Conservation (phyloP, 2,797 vertebrate genomes). For the Poeciliopsis infans region DNA sequence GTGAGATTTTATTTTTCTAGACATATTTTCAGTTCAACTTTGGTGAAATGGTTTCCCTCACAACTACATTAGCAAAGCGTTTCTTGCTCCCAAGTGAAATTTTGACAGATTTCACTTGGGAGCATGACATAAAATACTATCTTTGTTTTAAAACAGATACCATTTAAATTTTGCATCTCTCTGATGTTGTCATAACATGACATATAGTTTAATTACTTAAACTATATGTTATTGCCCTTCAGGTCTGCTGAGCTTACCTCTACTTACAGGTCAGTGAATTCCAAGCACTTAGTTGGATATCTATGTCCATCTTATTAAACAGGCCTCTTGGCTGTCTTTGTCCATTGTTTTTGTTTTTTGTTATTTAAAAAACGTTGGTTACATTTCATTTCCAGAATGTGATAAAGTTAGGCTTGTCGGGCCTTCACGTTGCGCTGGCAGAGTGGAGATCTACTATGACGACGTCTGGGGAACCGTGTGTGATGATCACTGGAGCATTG, state of each 20-base stretch:
- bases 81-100: neutral
- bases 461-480: slow-evolving; percentile 72
- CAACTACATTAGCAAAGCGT: too few relatives aligned
- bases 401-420: slow-evolving; percentile 47
- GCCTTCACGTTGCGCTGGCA: slow-evolving; percentile 62
- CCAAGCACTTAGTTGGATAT: neutral
- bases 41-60: neutral
- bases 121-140: neutral
- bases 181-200: neutral
- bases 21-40: neutral
- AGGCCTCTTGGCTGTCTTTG: neutral
- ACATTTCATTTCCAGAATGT: slow-evolving; percentile 56
- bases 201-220: neutral
- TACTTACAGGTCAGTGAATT: slow-evolving; percentile 61
- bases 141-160: neutral
- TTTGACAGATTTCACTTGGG: neutral
- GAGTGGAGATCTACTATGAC: slow-evolving; percentile 63
- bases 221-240: slow-evolving; percentile 15
- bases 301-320: neutral
- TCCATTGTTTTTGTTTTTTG: neutral
- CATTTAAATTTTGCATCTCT: neutral
- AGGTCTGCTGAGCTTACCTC: slow-evolving; percentile 64
- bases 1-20: slow-evolving; percentile 48
- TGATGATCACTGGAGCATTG: slow-evolving; percentile 60
- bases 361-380: neutral